Evolutionary conservation across 1,140 invertebrate species (phyloP).

Genomic region (Brachionus rotundiformis): DNA sequence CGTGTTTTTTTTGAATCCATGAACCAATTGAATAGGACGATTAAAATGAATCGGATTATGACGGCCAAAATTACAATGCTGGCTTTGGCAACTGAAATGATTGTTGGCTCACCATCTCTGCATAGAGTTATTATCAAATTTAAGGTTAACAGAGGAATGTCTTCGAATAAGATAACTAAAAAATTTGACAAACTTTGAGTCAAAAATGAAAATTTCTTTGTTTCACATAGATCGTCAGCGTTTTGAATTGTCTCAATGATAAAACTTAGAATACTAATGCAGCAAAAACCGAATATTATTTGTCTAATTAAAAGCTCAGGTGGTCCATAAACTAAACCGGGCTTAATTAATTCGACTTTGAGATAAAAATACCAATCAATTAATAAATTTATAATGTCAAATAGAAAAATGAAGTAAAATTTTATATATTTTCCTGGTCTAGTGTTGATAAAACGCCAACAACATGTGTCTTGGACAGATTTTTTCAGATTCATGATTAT

Average conservation of each 20-base stretch:
- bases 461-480: not conserved
- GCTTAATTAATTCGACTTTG: not conserved
- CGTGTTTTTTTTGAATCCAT: slow-evolving; percentile 1
- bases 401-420: slow-evolving; percentile 21
- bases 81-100: slow-evolving; percentile 17
- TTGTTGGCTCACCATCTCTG: slow-evolving; percentile 25
- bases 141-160: slow-evolving; percentile 1
- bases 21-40: slow-evolving; percentile 7
- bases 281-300: slow-evolving; percentile 27
- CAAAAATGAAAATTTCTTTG: not conserved
- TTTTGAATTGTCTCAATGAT: slow-evolving; percentile 31
- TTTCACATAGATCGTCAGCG: not conserved
- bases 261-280: not conserved
- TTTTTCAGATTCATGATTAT: slow-evolving; percentile 31
- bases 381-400: slow-evolving; percentile 10
- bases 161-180: slow-evolving; percentile 25
- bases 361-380: slow-evolving; percentile 41
- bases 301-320: not conserved
- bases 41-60: slow-evolving; percentile 10
- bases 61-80: not conserved
- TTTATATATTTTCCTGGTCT: slow-evolving; percentile 36
- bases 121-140: slow-evolving; percentile 16
- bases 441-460: slow-evolving; percentile 33
- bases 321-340: slow-evolving; percentile 20
- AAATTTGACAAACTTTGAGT: slow-evolving; percentile 30